Percentiles rank a stretch among this genome's conserved stretches.
Conservation (phyloP, 37 sponge, comb jelly and placozoan species). For the Mnemiopsis leidyi region DNA sequence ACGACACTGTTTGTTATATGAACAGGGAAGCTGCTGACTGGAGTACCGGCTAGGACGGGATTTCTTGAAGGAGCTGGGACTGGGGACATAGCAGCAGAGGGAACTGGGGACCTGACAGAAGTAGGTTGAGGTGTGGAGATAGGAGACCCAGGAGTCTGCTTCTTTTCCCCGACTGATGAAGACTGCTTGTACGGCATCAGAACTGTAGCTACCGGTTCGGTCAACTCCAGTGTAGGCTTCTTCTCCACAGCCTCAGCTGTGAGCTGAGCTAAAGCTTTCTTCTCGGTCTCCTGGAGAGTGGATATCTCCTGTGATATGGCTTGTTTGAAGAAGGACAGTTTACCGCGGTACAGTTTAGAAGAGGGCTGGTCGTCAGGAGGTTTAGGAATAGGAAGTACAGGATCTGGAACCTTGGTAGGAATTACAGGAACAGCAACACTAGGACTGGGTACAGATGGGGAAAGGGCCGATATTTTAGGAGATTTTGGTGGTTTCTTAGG, state of each 20-base stretch:
- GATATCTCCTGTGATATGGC: constrained; percentile 58
- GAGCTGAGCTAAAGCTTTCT: background rate
- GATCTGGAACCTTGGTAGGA: background rate
- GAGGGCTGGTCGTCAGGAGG: background rate
- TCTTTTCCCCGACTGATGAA: background rate
- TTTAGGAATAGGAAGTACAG: background rate
- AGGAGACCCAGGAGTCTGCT: background rate
- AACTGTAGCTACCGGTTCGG: background rate
- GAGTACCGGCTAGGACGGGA: background rate
- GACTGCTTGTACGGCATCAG: too few species aligned
- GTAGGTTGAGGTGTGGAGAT: background rate
- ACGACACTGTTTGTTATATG: too few species aligned
- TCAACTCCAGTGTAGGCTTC: background rate
- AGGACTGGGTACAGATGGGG: background rate
- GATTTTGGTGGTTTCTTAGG: background rate
- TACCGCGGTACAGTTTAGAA: constrained; percentile 42
- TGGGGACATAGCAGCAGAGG: background rate
- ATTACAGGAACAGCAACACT: background rate
- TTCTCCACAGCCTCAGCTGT: background rate
- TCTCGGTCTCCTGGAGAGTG: background rate
- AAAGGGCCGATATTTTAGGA: background rate
- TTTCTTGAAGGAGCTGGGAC: background rate
- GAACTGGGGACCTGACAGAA: constrained; percentile 9
- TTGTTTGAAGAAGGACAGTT: constrained; percentile 55
- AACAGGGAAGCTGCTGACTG: background rate